Conservation (phyloP, 2,797 vertebrate species). For the Synaphobranchus kaupii region DNA sequence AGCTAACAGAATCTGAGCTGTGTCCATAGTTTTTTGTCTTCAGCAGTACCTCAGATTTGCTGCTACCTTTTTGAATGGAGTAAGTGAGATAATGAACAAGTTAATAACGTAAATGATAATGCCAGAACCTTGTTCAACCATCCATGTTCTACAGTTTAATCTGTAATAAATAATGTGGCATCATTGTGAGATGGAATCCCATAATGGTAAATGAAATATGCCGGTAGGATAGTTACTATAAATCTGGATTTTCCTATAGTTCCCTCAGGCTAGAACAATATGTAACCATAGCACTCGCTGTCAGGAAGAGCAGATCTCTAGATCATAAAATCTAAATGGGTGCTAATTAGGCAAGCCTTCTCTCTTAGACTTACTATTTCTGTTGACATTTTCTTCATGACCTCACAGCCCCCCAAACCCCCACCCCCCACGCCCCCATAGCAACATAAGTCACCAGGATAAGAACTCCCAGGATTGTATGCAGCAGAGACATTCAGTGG, state of each 20-base stretch:
- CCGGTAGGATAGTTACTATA: conserved; percentile 99
- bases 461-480: conserved; percentile 92
- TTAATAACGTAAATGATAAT: conserved; percentile 98
- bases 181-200: conserved; percentile 94
- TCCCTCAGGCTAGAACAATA: conserved; percentile 99
- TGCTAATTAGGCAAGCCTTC: conserved; percentile 99
- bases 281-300: conserved; percentile 99
- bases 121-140: conserved; percentile 95
- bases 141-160: conserved; percentile 99
- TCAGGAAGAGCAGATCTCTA: conserved; percentile 99
- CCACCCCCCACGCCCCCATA: conserved; percentile 70
- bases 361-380: conserved; percentile 99
- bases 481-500: conserved; percentile 92
- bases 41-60: not conserved
- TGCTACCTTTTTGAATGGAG: conserved; percentile 75
- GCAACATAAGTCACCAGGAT: conserved; percentile 98
- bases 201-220: conserved; percentile 99
- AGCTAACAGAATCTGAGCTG: not conserved
- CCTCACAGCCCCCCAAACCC: conserved; percentile 49
- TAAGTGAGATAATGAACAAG: conserved; percentile 94
- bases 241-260: conserved; percentile 99
- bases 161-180: conserved; percentile 99
- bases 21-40: not conserved
- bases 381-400: conserved; percentile 99
- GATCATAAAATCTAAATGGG: conserved; percentile 99